Evolutionary conservation across 2,113 vertebrate species (phyloP), one percentile per base, ranked within the genome.

Genomic region (Trichomycterus rosablanca): DNA sequence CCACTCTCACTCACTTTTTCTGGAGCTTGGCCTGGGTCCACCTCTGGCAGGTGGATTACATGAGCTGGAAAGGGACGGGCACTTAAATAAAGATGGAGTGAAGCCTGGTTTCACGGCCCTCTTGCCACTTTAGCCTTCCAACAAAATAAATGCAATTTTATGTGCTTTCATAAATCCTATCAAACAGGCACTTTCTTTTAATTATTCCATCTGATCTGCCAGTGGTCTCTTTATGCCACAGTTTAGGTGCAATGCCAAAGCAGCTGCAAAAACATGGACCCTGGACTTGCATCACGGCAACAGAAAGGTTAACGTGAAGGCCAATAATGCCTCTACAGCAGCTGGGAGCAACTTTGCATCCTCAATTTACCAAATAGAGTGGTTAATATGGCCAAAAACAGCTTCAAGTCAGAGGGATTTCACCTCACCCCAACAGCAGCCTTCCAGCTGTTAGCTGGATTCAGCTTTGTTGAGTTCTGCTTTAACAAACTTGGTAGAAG

Each of bases 91-190:
- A 68, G 63, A 67, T 60, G 35, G 72, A 70, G 66, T 63, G 67
- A 75, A 35, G 35, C 66, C 60, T 56, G 57, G 24, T 67, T 78
- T 78, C 62, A 72, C 70, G 53, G 74, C 68, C 77, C 80, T 79
- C 78, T 78, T 56, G 74, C 63, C 73, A 72, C 60, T 60, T 42
- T 68, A 68, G 57, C 66, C 71, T 74, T 80, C 76, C 78, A 84
- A 70, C 70, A 52, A 77, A 81, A 80, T 74, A 78, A 80, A 84
- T 74, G 68, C 55, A 23, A 68, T 85, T 85, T 84, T 83, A 85
- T 82, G 70, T 64, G 66, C 53, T 74, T 79, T 72, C 74, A 84
- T 86, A 83, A 86, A 86, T 85, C 76, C 66, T 80, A 83, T 84
- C 75, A 83, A 79, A 83, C 75, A 77, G 80, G 73, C 51, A 57